Evolutionary conservation across 2,113 vertebrate genomes (phyloP), one percentile per base, ranked within the genome.

Genomic region (Seriola rivoliana): DNA sequence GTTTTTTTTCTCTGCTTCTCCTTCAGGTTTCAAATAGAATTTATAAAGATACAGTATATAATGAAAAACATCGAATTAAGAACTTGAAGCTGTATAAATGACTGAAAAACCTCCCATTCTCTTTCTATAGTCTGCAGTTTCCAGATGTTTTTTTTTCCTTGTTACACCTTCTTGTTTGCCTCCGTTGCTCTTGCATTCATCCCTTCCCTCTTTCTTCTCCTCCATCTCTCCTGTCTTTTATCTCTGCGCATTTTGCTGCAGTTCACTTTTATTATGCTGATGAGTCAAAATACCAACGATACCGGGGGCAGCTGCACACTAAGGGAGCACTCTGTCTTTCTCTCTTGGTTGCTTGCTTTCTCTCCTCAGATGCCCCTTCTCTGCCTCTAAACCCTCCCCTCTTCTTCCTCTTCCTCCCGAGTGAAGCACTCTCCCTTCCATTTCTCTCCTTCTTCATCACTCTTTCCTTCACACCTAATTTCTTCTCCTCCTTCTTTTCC

Each of bases 191-290:
- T 50, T 40, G 48, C 48, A 16, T 48, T 81, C 72, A 73, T 78
- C 62, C 13, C 69, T 21, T 55, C 55, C 44, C 54, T 62, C 60
- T 73, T 60, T 57, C 42, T 38, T 23, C 25, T 64, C 38, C 62
- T 82, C 71, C 48, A 3, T 60, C 75, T 67, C 65, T 85, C 67
- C 67, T 85, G 73, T 82, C 38, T 88, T 81, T 75, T 50, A 76
- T 77, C 63, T 57, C 48, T 71, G 55, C 1, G 25, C 67, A 65
- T 88, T 89, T 80, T 82, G 75, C 81, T 88, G 78, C 79, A 83
- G 77, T 89, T 90, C 38, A n/a, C 82, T 76, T 82, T 87, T 75
- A 76, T 88, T 78, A 84, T 74, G 85, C 86, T 87, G 88, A 93
- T 87, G 76, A 91, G 46, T 81, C 67, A 60, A 86, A 89, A 89